These are phyloP conservation scores for mouse (Mus musculus) DNA, from an alignment of 2,113 vertebrate species.

Conservation along the genomic window DNA sequence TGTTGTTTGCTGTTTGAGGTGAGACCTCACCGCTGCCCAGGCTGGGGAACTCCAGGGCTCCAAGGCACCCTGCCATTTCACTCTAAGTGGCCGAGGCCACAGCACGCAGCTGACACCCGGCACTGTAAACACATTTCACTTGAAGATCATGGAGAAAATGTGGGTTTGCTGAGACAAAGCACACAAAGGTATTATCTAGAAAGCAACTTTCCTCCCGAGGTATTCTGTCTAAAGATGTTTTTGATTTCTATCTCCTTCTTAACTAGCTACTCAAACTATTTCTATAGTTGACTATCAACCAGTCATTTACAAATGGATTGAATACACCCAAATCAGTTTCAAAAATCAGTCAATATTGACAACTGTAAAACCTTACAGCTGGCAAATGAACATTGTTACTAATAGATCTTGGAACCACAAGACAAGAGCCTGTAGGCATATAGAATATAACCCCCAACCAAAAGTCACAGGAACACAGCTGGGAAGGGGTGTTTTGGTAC, in stretches of 20 bases:
- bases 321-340: not conserved
- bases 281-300: not conserved
- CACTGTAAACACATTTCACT: not conserved
- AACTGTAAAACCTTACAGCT: not conserved
- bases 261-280: not conserved
- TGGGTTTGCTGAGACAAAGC: not conserved
- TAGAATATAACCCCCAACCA: not conserved
- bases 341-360: not conserved
- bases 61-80: not conserved
- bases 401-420: not conserved
- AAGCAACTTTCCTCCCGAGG: not conserved
- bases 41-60: not conserved
- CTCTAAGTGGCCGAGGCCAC: not conserved
- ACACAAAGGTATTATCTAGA: conserved; percentile 3
- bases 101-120: not conserved
- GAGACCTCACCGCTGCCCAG: not conserved
- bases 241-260: conserved; percentile 21
- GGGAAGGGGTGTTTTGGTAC: not conserved
- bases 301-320: not conserved
- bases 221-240: conserved; percentile 1
- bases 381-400: not conserved
- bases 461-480: not conserved
- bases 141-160: conserved; percentile 34
- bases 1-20: not conserved
- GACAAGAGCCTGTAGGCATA: not conserved